Evolutionary conservation across 1,140 invertebrate species (phyloP).

Genomic region (Portunus trituberculatus): DNA sequence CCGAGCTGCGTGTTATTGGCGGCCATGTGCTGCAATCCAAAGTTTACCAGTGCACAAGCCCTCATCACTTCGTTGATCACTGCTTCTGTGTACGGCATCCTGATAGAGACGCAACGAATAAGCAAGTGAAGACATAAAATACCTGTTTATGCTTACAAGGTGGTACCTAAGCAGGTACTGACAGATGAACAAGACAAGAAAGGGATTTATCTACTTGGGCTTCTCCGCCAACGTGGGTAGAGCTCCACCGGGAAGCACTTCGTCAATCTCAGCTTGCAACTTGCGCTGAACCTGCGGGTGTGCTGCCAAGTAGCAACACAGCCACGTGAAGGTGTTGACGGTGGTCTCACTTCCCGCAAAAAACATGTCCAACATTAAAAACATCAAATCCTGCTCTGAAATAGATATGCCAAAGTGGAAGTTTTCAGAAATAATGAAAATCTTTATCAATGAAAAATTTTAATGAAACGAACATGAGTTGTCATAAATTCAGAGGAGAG

Average conservation of each 20-base stretch:
- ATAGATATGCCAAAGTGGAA: slow-evolving; percentile 79
- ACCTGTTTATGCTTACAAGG: too few species aligned
- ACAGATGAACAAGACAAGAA: neutral
- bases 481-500: neutral
- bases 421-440: neutral
- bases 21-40: slow-evolving; percentile 92
- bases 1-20: slow-evolving; percentile 87
- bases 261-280: slow-evolving; percentile 93
- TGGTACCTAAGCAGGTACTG: too few species aligned
- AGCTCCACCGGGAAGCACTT: slow-evolving; percentile 88
- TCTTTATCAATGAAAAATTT: neutral
- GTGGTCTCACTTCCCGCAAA: slow-evolving; percentile 97
- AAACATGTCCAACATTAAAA: slow-evolving; percentile 94
- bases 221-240: slow-evolving; percentile 90
- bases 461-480: neutral
- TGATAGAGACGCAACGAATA: slow-evolving; percentile 79
- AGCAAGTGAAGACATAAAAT: neutral
- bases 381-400: slow-evolving; percentile 88
- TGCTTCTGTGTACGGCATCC: slow-evolving; percentile 92
- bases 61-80: slow-evolving; percentile 92
- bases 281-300: slow-evolving; percentile 90
- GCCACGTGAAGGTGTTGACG: slow-evolving; percentile 93
- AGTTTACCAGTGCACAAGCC: slow-evolving; percentile 90
- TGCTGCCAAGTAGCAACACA: slow-evolving; percentile 91
- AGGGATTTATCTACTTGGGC: slow-evolving; percentile 42